These are phyloP conservation scores for Lycaon pictus DNA, from an alignment of 2,113 vertebrate genomes.

Conservation along the genomic window DNA sequence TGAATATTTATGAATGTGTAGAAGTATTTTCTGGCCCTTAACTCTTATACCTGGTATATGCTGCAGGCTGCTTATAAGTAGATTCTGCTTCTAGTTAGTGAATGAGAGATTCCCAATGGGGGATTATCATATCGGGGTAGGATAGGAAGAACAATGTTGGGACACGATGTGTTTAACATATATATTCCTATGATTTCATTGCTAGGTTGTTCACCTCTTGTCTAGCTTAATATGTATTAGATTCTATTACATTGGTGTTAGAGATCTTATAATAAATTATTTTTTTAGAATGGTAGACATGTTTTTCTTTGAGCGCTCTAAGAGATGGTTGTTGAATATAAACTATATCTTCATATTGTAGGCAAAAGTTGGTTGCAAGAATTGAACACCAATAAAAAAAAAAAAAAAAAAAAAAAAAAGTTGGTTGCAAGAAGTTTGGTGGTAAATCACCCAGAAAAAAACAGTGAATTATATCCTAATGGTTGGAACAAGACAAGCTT, in stretches of 20 bases:
- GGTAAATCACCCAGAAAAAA: neutral
- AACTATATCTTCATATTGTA: neutral
- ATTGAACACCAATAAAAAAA: too few species aligned
- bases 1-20: neutral
- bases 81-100: neutral
- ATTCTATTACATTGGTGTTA: neutral
- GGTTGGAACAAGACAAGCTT: neutral
- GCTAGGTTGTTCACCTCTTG: neutral
- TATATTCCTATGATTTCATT: neutral
- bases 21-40: neutral
- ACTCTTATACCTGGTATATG: neutral
- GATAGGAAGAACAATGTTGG: neutral
- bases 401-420: too few species aligned
- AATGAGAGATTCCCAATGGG: neutral
- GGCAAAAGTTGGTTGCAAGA: constrained; percentile 45
- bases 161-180: neutral
- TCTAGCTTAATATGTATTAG: neutral
- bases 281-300: neutral
- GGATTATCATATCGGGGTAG: neutral
- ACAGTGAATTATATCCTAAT: neutral
- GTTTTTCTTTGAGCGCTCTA: constrained; percentile 14
- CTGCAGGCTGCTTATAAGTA: neutral
- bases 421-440: constrained; percentile 43
- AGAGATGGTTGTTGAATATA: neutral
- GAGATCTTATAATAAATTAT: neutral